Evolutionary conservation across 2,113 vertebrate species (phyloP), one percentile per base, ranked within the genome.

Genomic region (Heliornis fulica): DNA sequence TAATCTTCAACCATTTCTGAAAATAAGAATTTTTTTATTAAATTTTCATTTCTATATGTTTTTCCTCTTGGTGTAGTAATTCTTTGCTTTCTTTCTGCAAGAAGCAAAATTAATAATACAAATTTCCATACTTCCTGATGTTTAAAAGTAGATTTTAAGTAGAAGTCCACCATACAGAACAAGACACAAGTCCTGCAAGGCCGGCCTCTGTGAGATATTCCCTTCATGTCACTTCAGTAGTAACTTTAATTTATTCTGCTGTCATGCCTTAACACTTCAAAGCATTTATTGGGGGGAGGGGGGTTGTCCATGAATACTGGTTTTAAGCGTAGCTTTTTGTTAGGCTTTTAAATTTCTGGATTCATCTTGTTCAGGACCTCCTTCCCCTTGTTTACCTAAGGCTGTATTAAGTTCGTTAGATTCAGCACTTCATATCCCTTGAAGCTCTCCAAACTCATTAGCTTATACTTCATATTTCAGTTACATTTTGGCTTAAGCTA

Each of bases 301-400:
- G 15, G 5, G 12, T 6, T 40, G 8, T 36, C 50, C 31, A 32
- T 64, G 34, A 81, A 19, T 3, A 2, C 26, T 85, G 25, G 17
- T 81, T 87, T 50, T 68, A 84, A 92, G 48, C 38, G 63, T 54
- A 18, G 18, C 13, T 64, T 94, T 93, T 79, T 66, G 16, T 57
- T 82, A 50, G 28, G 46, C 50, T 56, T 5, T 56, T 64, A 60
- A 74, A 43, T 3, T 74, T 70, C 45, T 74, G 40, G 10, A 15
- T 74, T 38, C 10, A 1, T 5, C 1, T 84, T 2, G 1, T 15
- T 71, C 26, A 38, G 31, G 26, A 71, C 26, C 26, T 66, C 36
- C n/a, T 90, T 83, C 61, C 19, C 22, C 3, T 2, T 25, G 22
- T 0, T 0, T 53, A 59, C 4, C 15, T 18, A 36, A 63, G 36